phyloP scores from a whole-genome alignment of 2,888 invertebrate species.

The Mimas tiliae region DNA sequence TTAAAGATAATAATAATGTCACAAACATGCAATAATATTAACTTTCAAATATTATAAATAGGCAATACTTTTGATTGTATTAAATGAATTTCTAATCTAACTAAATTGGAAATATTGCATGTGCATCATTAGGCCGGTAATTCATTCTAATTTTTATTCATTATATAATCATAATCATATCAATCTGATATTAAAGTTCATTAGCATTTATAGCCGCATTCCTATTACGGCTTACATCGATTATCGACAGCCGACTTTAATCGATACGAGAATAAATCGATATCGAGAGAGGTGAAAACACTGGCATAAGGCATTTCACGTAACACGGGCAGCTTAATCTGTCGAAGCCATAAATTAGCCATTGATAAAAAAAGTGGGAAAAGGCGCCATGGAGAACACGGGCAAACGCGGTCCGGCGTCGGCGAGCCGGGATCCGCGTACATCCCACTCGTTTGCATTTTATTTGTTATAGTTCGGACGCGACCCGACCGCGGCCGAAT shows the following conservation, averaged over 20 bases:
- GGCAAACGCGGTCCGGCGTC: constrained; percentile 34
- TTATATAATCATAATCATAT: constrained; percentile 16
- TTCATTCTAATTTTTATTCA: constrained; percentile 18
- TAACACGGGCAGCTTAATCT: constrained; percentile 59
- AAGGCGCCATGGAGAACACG: constrained; percentile 46
- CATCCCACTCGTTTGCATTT: constrained; percentile 69
- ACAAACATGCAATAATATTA: neutral
- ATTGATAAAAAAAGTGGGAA: constrained; percentile 40
- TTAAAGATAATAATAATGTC: too few relatives aligned
- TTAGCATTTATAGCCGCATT: constrained; percentile 17
- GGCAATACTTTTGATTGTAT: neutral
- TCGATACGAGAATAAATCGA: constrained; percentile 9
- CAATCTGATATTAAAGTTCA: constrained; percentile 19
- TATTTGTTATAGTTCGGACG: constrained; percentile 46
- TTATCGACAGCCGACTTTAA: constrained; percentile 2
- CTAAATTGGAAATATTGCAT: constrained; percentile 7
- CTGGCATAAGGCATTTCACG: constrained; percentile 42
- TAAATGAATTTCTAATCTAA: constrained; percentile 3
- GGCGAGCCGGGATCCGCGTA: constrained; percentile 64
- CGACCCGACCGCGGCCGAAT: constrained; percentile 50
- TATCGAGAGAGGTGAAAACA: constrained; percentile 6
- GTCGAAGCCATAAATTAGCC: constrained; percentile 49
- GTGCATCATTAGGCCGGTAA: constrained; percentile 35
- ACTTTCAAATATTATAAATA: neutral
- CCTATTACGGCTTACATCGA: constrained; percentile 6